Evolutionary conservation across 2,113 vertebrate species (phyloP).

Genomic region (Aix galericulata): DNA sequence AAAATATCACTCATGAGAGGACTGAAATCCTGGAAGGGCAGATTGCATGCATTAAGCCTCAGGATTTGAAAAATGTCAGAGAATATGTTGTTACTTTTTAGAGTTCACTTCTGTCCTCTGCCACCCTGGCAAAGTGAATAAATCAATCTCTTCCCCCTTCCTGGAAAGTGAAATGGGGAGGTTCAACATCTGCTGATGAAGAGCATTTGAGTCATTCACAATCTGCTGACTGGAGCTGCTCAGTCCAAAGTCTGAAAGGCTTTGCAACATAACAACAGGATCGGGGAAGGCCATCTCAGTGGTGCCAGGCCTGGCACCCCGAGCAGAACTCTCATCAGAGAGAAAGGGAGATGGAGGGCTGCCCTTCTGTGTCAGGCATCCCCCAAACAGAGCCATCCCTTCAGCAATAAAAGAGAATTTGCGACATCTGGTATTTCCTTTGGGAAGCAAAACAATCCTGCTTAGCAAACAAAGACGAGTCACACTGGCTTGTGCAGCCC

Average conservation of each 20-base stretch:
- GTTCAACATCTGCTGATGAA: background rate
- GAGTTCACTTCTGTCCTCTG: conserved; percentile 32
- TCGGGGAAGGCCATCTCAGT: background rate
- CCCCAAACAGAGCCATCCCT: background rate
- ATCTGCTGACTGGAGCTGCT: background rate
- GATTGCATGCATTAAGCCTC: background rate
- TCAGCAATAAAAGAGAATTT: background rate
- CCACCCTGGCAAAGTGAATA: conserved; percentile 21
- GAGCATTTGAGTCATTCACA: background rate
- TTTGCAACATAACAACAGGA: background rate
- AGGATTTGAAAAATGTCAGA: background rate
- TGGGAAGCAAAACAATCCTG: background rate
- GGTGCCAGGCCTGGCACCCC: background rate
- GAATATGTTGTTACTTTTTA: background rate
- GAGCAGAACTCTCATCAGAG: background rate
- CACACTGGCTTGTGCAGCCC: background rate
- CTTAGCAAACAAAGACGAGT: background rate
- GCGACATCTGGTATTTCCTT: background rate
- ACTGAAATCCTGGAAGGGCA: background rate
- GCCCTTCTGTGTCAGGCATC: background rate
- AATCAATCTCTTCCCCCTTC: conserved; percentile 19
- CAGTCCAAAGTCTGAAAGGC: background rate
- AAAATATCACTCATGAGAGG: background rate
- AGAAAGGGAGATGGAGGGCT: background rate
- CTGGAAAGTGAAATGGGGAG: conserved; percentile 15